A percentile compares a stretch with the other conserved stretches of the same genome.
Evolutionary conservation across 1,140 invertebrate species (phyloP).

Genomic region (Eurosta solidaginis): DNA sequence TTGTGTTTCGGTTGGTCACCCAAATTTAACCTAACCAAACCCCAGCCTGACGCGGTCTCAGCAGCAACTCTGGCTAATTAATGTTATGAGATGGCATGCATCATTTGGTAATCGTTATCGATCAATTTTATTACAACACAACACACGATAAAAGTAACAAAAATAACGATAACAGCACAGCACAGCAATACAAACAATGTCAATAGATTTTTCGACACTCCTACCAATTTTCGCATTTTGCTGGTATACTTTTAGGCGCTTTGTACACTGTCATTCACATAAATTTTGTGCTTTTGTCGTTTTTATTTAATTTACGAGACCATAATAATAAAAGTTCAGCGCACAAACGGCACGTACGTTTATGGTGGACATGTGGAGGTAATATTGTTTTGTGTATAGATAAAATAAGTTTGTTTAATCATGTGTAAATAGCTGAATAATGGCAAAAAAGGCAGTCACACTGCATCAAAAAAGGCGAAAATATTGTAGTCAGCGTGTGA

Average conservation of each 20-base stretch:
- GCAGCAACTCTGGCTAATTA: slow-evolving; percentile 22
- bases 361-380: not conserved
- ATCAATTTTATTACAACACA: slow-evolving; percentile 5
- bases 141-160: not conserved
- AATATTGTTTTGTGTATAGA: too few species aligned
- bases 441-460: not conserved
- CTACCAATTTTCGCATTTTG: not conserved
- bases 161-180: not conserved
- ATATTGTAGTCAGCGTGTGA: not conserved
- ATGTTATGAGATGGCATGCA: slow-evolving; percentile 21
- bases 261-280: not conserved
- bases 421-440: not conserved
- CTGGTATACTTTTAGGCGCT: not conserved
- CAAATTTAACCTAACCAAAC: too few species aligned
- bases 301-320: slow-evolving; percentile 25
- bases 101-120: slow-evolving; percentile 23
- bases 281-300: not conserved
- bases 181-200: not conserved
- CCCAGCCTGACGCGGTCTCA: too few species aligned
- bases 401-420: slow-evolving; percentile 15
- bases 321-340: not conserved
- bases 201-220: not conserved
- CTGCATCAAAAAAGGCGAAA: not conserved
- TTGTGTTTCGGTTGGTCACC: too few species aligned
- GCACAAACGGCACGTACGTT: not conserved